A percentile compares a stretch with the other conserved stretches of the same genome.
Conservation (phyloP, 2,113 vertebrate genomes). For the Tauraco erythrolophus region DNA sequence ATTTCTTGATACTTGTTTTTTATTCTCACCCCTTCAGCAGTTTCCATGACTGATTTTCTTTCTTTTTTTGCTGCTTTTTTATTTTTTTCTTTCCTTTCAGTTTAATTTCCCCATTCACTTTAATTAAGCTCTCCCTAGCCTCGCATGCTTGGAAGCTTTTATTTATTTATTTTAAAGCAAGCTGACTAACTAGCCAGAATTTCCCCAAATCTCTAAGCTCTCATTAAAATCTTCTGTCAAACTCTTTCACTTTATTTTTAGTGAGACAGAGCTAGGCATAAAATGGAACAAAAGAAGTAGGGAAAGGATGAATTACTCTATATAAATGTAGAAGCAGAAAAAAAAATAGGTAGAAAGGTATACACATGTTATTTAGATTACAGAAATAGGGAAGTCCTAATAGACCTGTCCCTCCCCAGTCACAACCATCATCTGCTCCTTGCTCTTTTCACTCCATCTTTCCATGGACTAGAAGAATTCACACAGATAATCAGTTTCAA, state of each 20-base stretch:
- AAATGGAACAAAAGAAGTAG: background rate
- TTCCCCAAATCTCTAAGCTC: slow-evolving; percentile 10
- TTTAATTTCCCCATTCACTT: slow-evolving; percentile 19
- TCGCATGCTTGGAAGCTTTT: background rate
- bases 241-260: background rate
- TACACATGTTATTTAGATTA: fast-evolving
- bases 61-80: background rate
- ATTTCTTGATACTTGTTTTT: background rate
- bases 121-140: slow-evolving; percentile 6
- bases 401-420: background rate
- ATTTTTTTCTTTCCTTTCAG: background rate
- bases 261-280: background rate
- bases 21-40: background rate
- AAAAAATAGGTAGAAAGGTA: background rate
- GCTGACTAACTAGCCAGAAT: slow-evolving; percentile 29
- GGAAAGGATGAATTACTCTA: background rate
- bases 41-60: background rate
- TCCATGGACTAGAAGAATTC: background rate
- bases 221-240: slow-evolving; percentile 46
- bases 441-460: background rate
- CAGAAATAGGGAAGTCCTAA: background rate
- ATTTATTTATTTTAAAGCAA: slow-evolving; percentile 52
- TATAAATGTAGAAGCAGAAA: background rate
- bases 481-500: background rate
- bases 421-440: background rate